These are phyloP conservation scores for Nomada fabriciana DNA, from an alignment of 2,888 invertebrate genomes.

Conservation along the genomic window DNA sequence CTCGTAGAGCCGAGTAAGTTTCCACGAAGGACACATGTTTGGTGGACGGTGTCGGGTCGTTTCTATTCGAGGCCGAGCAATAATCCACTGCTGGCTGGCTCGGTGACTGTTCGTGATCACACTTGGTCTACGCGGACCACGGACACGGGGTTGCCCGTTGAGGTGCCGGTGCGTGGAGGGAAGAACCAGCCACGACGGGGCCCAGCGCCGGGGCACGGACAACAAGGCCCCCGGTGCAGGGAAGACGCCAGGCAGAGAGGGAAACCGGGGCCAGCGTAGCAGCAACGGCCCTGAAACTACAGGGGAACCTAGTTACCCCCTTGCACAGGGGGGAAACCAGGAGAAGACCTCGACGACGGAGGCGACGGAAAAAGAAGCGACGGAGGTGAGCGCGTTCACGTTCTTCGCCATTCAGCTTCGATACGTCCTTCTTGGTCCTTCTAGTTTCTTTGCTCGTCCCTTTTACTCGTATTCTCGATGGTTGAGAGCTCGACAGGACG, in stretches of 20 bases:
- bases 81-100: constrained; percentile 59
- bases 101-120: constrained; percentile 77
- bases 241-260: constrained; percentile 72
- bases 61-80: constrained; percentile 36
- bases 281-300: constrained; percentile 83
- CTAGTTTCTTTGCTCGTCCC: neutral
- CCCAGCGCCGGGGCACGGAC: constrained; percentile 82
- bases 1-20: constrained; percentile 61
- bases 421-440: neutral
- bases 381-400: constrained; percentile 78
- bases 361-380: constrained; percentile 84
- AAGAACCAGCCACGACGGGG: constrained; percentile 81
- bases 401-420: neutral
- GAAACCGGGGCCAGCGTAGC: constrained; percentile 73
- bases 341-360: constrained; percentile 81
- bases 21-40: constrained; percentile 71
- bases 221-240: constrained; percentile 84
- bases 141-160: constrained; percentile 10
- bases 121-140: constrained; percentile 46
- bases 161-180: constrained; percentile 56
- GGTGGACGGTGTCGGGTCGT: constrained; percentile 67
- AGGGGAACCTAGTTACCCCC: constrained; percentile 78
- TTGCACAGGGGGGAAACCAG: constrained; percentile 80
- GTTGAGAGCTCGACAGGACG: too few species aligned
- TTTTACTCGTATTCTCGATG: neutral